Percentiles rank a stretch among this genome's conserved stretches.
These are phyloP conservation scores for Azorinus chamasolen DNA, from an alignment of 2,888 invertebrate species.

Conservation along the genomic window DNA sequence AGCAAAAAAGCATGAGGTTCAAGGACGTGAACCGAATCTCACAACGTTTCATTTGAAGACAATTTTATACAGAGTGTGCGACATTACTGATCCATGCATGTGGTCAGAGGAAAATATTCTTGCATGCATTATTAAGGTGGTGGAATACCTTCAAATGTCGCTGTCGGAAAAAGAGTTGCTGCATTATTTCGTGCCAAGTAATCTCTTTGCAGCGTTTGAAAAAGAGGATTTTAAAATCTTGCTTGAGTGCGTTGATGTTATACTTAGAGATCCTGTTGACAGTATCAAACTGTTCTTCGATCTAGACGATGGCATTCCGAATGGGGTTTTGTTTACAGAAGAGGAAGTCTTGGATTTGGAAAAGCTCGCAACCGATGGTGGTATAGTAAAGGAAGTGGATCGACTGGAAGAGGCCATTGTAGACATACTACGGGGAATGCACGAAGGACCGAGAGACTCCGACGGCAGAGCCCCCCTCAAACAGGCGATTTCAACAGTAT, in stretches of 20 bases:
- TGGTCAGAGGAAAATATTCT: too few species aligned
- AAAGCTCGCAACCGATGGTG: background rate
- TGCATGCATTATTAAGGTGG: too few species aligned
- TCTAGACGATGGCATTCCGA: background rate
- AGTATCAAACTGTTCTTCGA: background rate
- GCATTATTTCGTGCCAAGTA: background rate
- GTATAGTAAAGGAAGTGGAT: background rate
- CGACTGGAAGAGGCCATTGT: background rate
- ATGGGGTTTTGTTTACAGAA: background rate
- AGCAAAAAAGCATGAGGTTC: background rate
- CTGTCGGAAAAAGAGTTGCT: background rate
- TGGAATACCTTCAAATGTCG: too few species aligned
- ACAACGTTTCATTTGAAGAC: conserved; percentile 17
- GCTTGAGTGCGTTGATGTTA: too few species aligned
- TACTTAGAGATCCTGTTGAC: background rate
- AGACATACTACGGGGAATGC: background rate
- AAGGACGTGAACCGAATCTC: conserved; percentile 2
- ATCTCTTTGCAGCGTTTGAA: conserved; percentile 8
- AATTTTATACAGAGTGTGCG: too few species aligned
- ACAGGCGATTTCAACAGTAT: background rate
- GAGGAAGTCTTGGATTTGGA: background rate
- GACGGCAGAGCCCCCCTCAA: background rate
- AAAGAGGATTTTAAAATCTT: background rate
- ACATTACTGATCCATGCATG: too few species aligned
- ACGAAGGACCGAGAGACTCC: background rate